phyloP scores from a whole-genome alignment of 2,113 vertebrate genomes.

The Etia nguti region DNA sequence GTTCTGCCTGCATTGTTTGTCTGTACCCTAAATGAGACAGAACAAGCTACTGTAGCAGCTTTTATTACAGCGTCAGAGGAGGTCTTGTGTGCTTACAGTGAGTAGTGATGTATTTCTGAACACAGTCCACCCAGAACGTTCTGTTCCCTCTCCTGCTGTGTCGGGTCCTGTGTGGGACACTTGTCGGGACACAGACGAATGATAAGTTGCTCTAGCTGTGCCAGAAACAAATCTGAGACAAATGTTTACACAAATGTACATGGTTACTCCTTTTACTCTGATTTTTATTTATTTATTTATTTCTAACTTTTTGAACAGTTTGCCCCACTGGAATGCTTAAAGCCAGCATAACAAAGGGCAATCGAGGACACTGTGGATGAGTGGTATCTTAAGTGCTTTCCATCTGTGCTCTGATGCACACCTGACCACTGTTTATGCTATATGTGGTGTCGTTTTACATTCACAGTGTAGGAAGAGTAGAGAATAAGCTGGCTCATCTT shows the following conservation, averaged over 20 bases:
- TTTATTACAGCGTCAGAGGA: conserved; percentile 41
- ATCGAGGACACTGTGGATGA: background rate
- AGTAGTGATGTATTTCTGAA: conserved; percentile 9
- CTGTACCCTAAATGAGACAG: conserved; percentile 15
- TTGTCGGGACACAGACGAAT: background rate
- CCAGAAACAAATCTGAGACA: background rate
- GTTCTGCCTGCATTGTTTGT: background rate
- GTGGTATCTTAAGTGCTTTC: background rate
- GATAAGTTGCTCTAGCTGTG: background rate
- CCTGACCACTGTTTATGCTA: background rate
- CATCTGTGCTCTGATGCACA: background rate
- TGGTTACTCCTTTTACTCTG: background rate
- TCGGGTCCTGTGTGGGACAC: background rate
- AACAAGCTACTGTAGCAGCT: conserved; percentile 31
- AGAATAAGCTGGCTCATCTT: background rate
- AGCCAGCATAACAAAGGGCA: background rate
- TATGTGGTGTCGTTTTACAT: background rate
- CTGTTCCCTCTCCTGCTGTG: conserved; percentile 50
- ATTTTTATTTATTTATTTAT: background rate
- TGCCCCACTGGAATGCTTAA: background rate
- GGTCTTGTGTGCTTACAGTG: background rate
- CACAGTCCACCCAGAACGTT: conserved; percentile 42
- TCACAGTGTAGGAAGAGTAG: background rate
- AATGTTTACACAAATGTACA: background rate
- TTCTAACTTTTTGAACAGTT: background rate